Percentiles rank a stretch among this genome's conserved stretches.
Conservation (phyloP, 2,888 invertebrate species). For the Andrena bicolor region DNA sequence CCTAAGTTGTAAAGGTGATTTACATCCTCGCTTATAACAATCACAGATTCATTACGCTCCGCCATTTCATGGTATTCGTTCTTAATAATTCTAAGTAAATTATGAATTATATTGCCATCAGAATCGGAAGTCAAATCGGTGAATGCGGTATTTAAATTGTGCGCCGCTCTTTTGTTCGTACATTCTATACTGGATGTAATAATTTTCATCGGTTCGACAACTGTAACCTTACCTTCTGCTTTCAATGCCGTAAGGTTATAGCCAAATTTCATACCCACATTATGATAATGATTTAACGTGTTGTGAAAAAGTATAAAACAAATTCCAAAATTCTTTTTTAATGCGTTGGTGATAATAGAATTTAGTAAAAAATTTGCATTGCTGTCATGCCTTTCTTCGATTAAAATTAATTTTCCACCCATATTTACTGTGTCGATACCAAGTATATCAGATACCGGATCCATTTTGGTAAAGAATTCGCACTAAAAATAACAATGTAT, state of each 20-base stretch:
- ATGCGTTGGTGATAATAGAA: conserved; percentile 88
- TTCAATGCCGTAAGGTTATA: conserved; percentile 88
- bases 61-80: conserved; percentile 83
- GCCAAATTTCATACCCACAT: conserved; percentile 90
- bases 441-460: conserved; percentile 88
- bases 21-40: conserved; percentile 90
- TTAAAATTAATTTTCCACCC: conserved; percentile 87
- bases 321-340: conserved; percentile 87
- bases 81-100: conserved; percentile 84
- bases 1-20: conserved; percentile 90
- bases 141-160: neutral
- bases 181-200: conserved; percentile 49
- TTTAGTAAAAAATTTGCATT: conserved; percentile 91
- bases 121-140: neutral
- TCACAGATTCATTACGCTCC: conserved; percentile 84
- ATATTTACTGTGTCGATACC: conserved; percentile 88
- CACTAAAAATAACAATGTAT: conserved; percentile 26
- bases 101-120: conserved; percentile 83
- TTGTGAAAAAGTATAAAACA: conserved; percentile 90
- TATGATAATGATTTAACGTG: conserved; percentile 90
- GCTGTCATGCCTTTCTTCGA: conserved; percentile 90
- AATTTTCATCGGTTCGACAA: conserved; percentile 86
- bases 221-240: conserved; percentile 85
- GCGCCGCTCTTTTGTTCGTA: neutral
- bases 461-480: conserved; percentile 85